A percentile compares a stretch with the other conserved stretches of the same genome.
These are phyloP conservation scores for Muricea muricata DNA, from an alignment of 92 coral and sea anemone genomes.

Conservation along the genomic window DNA sequence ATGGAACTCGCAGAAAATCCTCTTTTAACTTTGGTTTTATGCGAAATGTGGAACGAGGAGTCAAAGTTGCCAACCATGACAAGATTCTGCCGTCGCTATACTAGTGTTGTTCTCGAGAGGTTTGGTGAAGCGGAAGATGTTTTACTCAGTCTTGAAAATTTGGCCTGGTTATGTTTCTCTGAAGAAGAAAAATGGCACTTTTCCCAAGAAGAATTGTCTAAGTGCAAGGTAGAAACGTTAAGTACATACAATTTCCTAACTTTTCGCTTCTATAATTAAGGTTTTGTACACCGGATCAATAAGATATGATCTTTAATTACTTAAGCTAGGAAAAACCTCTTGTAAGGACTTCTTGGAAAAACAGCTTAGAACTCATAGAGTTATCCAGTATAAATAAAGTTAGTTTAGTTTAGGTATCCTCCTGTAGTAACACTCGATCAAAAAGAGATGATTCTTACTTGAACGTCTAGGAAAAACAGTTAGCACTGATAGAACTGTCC, in stretches of 20 bases:
- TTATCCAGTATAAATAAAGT: neutral
- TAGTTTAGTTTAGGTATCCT: too few species aligned
- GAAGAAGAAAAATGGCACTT: neutral
- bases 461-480: too few species aligned
- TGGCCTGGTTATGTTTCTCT: neutral
- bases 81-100: neutral
- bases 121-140: neutral
- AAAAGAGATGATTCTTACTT: neutral
- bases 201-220: neutral
- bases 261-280: too few species aligned
- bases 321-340: too few species aligned
- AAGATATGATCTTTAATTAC: too few species aligned
- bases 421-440: neutral
- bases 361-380: neutral
- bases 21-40: neutral
- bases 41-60: slow-evolving; percentile 4
- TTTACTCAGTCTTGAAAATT: neutral
- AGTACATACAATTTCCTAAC: neutral
- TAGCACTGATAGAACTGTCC: too few species aligned
- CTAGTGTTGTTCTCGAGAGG: neutral
- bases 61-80: neutral
- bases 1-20: slow-evolving; percentile 19
- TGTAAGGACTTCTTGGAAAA: neutral
- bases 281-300: too few species aligned
- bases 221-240: neutral